Conservation (phyloP, 2,888 invertebrate genomes). For the Catocala fraxini region DNA sequence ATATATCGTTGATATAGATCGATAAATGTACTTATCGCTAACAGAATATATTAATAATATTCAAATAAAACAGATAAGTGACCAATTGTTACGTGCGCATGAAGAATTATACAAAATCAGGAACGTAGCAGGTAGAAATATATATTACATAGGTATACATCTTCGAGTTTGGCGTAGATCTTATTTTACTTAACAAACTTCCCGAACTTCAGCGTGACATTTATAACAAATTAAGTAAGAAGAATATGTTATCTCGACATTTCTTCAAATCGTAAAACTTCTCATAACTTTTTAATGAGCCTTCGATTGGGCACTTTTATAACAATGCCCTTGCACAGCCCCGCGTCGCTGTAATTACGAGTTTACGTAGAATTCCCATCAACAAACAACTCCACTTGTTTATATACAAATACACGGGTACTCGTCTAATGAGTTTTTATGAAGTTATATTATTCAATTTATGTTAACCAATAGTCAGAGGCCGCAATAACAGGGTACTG, state of each 20-base stretch:
- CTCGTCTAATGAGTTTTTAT: slow-evolving; percentile 29
- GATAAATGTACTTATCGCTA: no score
- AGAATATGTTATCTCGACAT: not conserved
- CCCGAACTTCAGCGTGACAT: no score
- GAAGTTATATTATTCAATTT: slow-evolving; percentile 66
- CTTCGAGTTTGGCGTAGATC: no score
- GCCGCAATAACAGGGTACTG: slow-evolving; percentile 65
- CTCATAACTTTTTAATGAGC: slow-evolving; percentile 4
- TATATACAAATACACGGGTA: slow-evolving; percentile 17
- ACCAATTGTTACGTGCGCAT: no score
- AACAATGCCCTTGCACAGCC: not conserved
- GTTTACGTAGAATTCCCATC: slow-evolving; percentile 3
- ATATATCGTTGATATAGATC: not conserved
- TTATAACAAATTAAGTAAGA: no score
- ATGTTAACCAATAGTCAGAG: slow-evolving; percentile 56
- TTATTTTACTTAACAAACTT: no score
- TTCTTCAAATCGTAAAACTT: not conserved
- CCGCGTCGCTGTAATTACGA: not conserved
- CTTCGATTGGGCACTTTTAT: slow-evolving; percentile 11
- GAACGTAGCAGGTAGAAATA: no score
- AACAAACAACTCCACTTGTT: slow-evolving; percentile 16
- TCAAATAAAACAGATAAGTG: no score
- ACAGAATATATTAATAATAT: no score
- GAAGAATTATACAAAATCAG: no score
- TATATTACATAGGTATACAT: no score